These are phyloP conservation scores for Carabus problematicus DNA, from an alignment of 2,888 invertebrate species.

Conservation along the genomic window DNA sequence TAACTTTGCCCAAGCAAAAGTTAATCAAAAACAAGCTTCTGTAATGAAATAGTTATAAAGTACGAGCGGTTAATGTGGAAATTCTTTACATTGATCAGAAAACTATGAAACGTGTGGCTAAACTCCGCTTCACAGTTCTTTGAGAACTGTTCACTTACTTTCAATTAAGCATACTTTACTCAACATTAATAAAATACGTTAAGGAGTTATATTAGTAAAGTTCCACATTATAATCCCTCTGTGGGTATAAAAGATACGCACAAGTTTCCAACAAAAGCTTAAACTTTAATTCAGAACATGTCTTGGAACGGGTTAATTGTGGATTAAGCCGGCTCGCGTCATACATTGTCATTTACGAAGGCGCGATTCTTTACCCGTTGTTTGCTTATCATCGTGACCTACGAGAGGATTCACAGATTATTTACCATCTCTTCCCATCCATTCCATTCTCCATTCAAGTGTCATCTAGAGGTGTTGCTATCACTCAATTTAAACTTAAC, in stretches of 20 bases:
- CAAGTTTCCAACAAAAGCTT: slow-evolving; percentile 35
- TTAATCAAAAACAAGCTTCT: no score
- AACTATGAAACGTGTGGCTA: neutral
- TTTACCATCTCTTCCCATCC: no score
- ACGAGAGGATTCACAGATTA: no score
- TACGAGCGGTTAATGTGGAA: neutral
- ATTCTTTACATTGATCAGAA: neutral
- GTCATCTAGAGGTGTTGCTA: no score
- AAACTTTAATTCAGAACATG: slow-evolving; percentile 39
- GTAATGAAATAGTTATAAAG: neutral
- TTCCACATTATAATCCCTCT: slow-evolving; percentile 38
- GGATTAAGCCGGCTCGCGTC: neutral
- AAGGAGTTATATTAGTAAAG: slow-evolving; percentile 32
- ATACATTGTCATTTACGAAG: no score
- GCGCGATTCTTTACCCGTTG: no score
- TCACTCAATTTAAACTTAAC: no score
- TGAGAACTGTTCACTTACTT: slow-evolving; percentile 4
- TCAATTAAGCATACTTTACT: slow-evolving; percentile 34
- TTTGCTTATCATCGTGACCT: no score
- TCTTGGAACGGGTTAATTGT: slow-evolving; percentile 34
- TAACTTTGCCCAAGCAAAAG: no score
- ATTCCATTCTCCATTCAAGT: no score
- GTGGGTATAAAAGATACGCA: slow-evolving; percentile 4
- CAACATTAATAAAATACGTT: slow-evolving; percentile 19
- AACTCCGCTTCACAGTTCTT: neutral